Percentiles rank a stretch among this genome's conserved stretches.
phyloP scores from a whole-genome alignment of 2,113 vertebrate species.

The Amblyopsis rosae region DNA sequence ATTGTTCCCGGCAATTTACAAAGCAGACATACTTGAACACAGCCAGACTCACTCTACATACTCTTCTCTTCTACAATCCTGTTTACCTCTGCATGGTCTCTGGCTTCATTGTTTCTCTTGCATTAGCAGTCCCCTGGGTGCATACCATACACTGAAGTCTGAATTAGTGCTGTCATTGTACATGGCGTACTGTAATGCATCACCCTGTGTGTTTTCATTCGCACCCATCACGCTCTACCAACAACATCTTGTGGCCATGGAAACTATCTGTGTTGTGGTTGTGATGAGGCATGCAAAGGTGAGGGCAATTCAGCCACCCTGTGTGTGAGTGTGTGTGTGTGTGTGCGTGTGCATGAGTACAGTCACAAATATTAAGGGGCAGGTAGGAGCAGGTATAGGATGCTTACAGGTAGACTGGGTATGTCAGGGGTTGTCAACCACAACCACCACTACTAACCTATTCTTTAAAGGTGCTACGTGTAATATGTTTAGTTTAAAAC shows the following conservation, averaged over 20 bases:
- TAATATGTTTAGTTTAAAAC: too few species aligned
- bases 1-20: slow-evolving; percentile 9
- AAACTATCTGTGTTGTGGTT: neutral
- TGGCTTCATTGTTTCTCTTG: neutral
- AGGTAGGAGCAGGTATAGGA: too few species aligned
- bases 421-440: too few species aligned
- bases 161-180: neutral
- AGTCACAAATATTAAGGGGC: too few species aligned
- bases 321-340: neutral
- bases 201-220: neutral
- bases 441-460: neutral
- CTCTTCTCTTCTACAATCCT: neutral
- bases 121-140: neutral
- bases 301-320: neutral
- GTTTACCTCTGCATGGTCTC: neutral
- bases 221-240: neutral
- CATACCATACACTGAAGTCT: neutral
- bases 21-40: slow-evolving; percentile 8
- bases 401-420: too few species aligned
- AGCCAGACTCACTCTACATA: neutral
- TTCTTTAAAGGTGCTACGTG: neutral
- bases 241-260: slow-evolving; percentile 31
- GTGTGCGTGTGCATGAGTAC: neutral
- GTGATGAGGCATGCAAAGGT: neutral
- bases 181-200: too few species aligned